Percentiles rank a stretch among this genome's conserved stretches.
These are phyloP conservation scores for Caradrina kadenii DNA, from an alignment of 2,888 invertebrate genomes.

Conservation along the genomic window DNA sequence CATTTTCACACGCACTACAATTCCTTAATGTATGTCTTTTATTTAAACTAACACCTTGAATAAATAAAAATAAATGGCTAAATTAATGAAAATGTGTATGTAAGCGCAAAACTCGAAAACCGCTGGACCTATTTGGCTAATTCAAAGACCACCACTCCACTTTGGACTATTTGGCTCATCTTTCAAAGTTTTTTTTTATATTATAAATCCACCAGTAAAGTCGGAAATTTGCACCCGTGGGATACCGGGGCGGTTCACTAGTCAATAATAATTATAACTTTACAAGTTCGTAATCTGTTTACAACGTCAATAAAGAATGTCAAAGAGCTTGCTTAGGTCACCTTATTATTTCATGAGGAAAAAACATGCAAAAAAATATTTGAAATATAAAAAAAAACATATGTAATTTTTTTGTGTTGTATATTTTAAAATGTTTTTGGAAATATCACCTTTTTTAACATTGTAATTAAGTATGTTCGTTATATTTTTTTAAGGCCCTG, in stretches of 20 bases:
- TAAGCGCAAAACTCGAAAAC: too few relatives aligned
- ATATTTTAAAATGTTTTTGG: background rate
- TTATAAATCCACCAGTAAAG: too few relatives aligned
- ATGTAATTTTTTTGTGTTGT: background rate
- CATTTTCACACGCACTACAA: too few relatives aligned
- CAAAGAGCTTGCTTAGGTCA: constrained; percentile 4
- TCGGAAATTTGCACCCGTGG: too few relatives aligned
- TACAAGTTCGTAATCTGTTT: constrained; percentile 15
- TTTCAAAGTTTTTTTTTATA: too few relatives aligned
- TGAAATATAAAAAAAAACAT: background rate
- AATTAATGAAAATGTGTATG: too few relatives aligned
- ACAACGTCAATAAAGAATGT: constrained; percentile 14
- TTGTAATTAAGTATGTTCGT: background rate
- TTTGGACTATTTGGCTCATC: too few relatives aligned
- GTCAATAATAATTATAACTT: background rate
- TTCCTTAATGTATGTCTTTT: too few relatives aligned
- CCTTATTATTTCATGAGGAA: background rate
- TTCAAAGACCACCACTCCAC: too few relatives aligned
- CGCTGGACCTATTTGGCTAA: too few relatives aligned
- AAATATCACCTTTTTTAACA: background rate
- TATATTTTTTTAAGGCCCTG: background rate
- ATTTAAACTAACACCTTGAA: too few relatives aligned
- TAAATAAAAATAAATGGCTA: too few relatives aligned
- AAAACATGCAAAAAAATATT: background rate
- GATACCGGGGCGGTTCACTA: background rate